phyloP scores from a whole-genome alignment of 2,888 invertebrate genomes.

The Dryococelus australis region DNA sequence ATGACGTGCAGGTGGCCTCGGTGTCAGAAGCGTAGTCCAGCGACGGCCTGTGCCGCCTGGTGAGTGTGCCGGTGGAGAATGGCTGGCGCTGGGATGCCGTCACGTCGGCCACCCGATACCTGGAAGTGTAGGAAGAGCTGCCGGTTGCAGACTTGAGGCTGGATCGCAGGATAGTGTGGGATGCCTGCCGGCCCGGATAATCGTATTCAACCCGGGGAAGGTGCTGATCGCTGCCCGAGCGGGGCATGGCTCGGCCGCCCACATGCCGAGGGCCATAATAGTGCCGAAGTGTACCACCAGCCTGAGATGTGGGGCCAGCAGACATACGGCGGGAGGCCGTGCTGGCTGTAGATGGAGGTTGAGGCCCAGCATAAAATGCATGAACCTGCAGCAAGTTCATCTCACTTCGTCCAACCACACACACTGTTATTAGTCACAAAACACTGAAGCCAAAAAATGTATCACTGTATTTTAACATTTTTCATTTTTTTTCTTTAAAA shows the following conservation, averaged over 20 bases:
- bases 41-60: conserved; percentile 70
- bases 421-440: no score
- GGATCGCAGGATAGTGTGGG: conserved; percentile 68
- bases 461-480: no score
- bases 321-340: conserved; percentile 65
- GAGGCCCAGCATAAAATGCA: conserved; percentile 77
- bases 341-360: conserved; percentile 61
- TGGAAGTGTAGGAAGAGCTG: conserved; percentile 28
- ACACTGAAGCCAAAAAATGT: no score
- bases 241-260: conserved; percentile 64
- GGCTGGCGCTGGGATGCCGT: conserved; percentile 36
- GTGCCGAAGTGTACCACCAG: conserved; percentile 52
- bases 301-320: conserved; percentile 68
- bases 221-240: conserved; percentile 93
- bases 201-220: conserved; percentile 82
- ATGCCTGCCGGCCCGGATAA: conserved; percentile 66
- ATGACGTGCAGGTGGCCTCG: conserved; percentile 78
- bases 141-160: conserved; percentile 73
- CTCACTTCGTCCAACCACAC: no score
- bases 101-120: conserved; percentile 34
- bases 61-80: conserved; percentile 41
- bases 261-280: conserved; percentile 29
- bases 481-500: no score
- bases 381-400: conserved; percentile 67
- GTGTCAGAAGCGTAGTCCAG: conserved; percentile 95